Percentiles rank a stretch among this genome's conserved stretches.
Conservation (phyloP, 1,140 invertebrate species). For the Psix sp. region DNA sequence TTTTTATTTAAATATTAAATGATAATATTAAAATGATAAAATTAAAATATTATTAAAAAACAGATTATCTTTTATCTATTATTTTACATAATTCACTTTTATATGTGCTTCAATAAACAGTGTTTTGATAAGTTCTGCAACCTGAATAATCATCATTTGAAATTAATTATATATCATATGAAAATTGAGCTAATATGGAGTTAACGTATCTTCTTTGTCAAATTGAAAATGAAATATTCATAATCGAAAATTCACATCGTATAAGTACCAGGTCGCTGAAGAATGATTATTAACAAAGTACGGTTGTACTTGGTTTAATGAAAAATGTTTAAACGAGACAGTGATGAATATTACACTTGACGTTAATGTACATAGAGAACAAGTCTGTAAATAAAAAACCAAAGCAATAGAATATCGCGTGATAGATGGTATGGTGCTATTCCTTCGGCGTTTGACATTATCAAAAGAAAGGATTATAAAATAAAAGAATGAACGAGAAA, state of each 20-base stretch:
- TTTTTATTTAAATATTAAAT: too few relatives aligned
- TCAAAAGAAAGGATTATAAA: slow-evolving; percentile 12
- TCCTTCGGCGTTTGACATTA: slow-evolving; percentile 39
- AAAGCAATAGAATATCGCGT: slow-evolving; percentile 44
- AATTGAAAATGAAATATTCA: slow-evolving; percentile 14
- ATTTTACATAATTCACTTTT: too few relatives aligned
- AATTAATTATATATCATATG: too few relatives aligned
- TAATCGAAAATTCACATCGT: slow-evolving; percentile 16
- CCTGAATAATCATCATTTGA: too few relatives aligned
- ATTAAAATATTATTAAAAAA: too few relatives aligned
- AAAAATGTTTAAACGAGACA: slow-evolving; percentile 53
- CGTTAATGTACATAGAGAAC: slow-evolving; percentile 46
- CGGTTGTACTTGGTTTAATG: slow-evolving; percentile 18
- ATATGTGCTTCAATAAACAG: too few relatives aligned
- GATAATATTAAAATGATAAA: too few relatives aligned
- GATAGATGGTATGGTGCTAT: slow-evolving; percentile 45
- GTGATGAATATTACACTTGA: slow-evolving; percentile 51
- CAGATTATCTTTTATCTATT: too few relatives aligned
- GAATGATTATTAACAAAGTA: slow-evolving; percentile 41
- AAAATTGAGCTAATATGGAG: too few relatives aligned
- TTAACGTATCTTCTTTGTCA: too few relatives aligned
- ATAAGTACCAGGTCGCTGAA: slow-evolving; percentile 4
- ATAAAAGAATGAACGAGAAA: slow-evolving; percentile 2
- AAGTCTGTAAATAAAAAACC: slow-evolving; percentile 28
- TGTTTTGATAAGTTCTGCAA: too few relatives aligned